Base-by-base conservation (phyloP, 2,797 vertebrate genomes). In the Coregonus ussuriensis region DNA sequence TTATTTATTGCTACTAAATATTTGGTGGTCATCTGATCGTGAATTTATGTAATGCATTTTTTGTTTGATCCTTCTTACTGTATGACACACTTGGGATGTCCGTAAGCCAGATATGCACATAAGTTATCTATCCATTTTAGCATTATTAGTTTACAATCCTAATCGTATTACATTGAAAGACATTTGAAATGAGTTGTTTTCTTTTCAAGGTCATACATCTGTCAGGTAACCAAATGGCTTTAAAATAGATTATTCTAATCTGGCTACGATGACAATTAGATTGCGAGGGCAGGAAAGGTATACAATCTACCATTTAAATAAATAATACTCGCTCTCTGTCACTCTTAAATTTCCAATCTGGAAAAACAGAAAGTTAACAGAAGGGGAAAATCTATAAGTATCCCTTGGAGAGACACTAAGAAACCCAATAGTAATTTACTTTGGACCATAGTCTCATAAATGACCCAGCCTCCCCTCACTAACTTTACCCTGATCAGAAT, bases 391-490 rank as follows among this genome's bases (percentile, higher is more conserved):
- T 62, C 75, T 62, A 78, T 84, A 78, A 72, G 78, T 29, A 72
- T 80, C 86, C 86, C 41, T 25, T 9, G 3, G 82, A 89, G 16
- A 77, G 87, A 86, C 85, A 87, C 62, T 51, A 59, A 83, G 83
- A 84, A 84, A 87, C 76, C 5, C 73, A 81, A 88, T 77, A 83
- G 76, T 83, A 80, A 82, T 88, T 75, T 80, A 84, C 81, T 88
- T 75, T 70, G 11, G 41, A 11, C 41, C 41, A 47, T 47, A 47
- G 41, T 47, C 41, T 47, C 41, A 47, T 47, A 47, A 47, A 47
- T 47, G 86, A 90, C 89, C 87, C 21, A 51, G 41, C 65, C 80
- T 84, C 88, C 88, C 87, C 87, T 88, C 86, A 85, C 80, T 71
- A 5, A 33, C 31, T 75, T 13, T 78, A 78, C 79, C 88, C 75